Percentiles rank a stretch among this genome's conserved stretches.
Conservation (phyloP, 1,140 invertebrate species). For the Theocolax elegans region DNA sequence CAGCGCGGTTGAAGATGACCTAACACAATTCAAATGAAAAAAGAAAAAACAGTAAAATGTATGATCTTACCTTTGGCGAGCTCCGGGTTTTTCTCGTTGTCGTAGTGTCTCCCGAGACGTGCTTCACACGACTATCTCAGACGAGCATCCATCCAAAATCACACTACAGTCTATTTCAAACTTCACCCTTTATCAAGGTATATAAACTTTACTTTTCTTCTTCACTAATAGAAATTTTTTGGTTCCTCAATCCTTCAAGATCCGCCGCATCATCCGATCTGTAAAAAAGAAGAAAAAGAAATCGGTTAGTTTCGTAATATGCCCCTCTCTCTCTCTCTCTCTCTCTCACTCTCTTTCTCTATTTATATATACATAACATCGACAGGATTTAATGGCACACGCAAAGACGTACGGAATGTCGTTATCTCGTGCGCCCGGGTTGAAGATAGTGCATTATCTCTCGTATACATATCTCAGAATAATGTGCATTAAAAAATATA, state of each 20-base stretch:
- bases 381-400: background rate
- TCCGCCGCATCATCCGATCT: background rate
- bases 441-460: conserved; percentile 20
- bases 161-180: no score
- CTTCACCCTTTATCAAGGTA: background rate
- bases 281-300: background rate
- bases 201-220: background rate
- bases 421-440: conserved; percentile 14
- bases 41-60: no score
- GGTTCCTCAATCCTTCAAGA: background rate
- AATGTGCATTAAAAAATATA: conserved; percentile 15
- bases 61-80: conserved; percentile 14
- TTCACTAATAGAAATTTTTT: no score
- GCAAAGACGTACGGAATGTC: conserved; percentile 13
- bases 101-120: conserved; percentile 14
- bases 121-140: conserved; percentile 18
- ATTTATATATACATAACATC: no score
- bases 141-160: conserved; percentile 26
- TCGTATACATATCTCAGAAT: conserved; percentile 8
- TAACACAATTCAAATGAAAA: no score
- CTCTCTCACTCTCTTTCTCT: no score
- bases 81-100: conserved; percentile 1
- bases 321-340: no score
- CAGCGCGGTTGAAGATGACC: no score
- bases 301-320: background rate